Conservation (phyloP, 2,113 vertebrate species). For the Raja brachyura region DNA sequence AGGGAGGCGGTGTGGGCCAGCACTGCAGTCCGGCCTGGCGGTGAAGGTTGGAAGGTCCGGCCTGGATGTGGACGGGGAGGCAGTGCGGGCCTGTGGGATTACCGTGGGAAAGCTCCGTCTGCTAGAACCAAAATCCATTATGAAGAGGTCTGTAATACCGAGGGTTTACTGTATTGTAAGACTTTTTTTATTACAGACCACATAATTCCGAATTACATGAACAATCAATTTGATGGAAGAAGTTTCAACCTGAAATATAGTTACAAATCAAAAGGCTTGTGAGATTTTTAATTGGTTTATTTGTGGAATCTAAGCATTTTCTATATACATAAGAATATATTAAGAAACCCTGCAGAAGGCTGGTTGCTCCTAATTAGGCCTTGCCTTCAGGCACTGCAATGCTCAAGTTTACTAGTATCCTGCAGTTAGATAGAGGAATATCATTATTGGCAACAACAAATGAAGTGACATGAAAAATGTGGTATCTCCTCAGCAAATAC, state of each 20-base stretch:
- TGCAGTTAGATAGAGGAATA: constrained; percentile 11
- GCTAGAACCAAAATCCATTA: too few relatives aligned
- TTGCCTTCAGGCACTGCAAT: background rate
- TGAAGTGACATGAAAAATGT: background rate
- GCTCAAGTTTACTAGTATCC: background rate
- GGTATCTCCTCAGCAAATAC: background rate
- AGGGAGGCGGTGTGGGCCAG: too few relatives aligned
- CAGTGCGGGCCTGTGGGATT: too few relatives aligned
- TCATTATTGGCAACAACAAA: background rate
- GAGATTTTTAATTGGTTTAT: background rate
- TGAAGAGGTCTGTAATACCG: too few relatives aligned
- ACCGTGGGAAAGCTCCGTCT: too few relatives aligned
- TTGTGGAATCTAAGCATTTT: background rate
- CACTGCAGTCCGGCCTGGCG: too few relatives aligned
- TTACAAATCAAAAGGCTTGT: background rate
- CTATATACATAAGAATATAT: background rate
- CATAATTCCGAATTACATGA: background rate
- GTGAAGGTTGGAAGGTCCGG: too few relatives aligned
- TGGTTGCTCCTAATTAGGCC: background rate
- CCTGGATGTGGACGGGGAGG: too few relatives aligned
- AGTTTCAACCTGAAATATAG: background rate
- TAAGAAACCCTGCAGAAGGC: background rate
- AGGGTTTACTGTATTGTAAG: background rate
- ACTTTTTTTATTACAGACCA: too few relatives aligned
- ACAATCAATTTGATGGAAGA: background rate